Percentiles rank a stretch among this genome's conserved stretches.
Evolutionary conservation across 2,888 invertebrate species (phyloP).

Genomic region (Drosophila mimetica): DNA sequence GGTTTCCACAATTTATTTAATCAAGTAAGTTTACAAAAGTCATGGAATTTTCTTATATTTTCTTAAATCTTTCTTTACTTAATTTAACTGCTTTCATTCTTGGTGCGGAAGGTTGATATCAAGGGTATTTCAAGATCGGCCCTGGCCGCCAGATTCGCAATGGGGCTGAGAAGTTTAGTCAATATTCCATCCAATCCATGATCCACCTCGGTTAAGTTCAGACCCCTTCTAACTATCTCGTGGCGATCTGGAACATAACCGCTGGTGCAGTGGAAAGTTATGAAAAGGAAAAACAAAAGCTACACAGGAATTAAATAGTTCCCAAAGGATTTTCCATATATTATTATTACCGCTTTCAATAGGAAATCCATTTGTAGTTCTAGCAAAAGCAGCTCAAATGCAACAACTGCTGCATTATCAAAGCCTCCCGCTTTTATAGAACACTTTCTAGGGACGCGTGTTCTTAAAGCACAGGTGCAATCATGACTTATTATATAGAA

Average conservation of each 20-base stretch:
- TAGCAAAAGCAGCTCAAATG: background rate
- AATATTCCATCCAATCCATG: background rate
- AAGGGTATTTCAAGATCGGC: background rate
- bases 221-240: background rate
- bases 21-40: background rate
- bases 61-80: no score
- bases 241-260: slow-evolving; percentile 4
- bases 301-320: background rate
- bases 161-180: background rate
- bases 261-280: background rate
- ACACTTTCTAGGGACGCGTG: background rate
- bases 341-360: slow-evolving; percentile 10
- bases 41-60: no score
- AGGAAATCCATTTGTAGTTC: slow-evolving; percentile 3
- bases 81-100: background rate
- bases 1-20: background rate
- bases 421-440: slow-evolving; percentile 10
- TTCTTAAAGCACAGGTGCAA: slow-evolving; percentile 3
- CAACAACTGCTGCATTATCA: background rate
- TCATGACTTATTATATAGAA: background rate
- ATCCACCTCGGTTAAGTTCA: background rate
- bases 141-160: slow-evolving; percentile 9
- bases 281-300: background rate
- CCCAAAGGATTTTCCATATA: rapidly evolving
- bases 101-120: background rate